phyloP scores from a whole-genome alignment of 2,888 invertebrate species.

The Epsilonema sp. region DNA sequence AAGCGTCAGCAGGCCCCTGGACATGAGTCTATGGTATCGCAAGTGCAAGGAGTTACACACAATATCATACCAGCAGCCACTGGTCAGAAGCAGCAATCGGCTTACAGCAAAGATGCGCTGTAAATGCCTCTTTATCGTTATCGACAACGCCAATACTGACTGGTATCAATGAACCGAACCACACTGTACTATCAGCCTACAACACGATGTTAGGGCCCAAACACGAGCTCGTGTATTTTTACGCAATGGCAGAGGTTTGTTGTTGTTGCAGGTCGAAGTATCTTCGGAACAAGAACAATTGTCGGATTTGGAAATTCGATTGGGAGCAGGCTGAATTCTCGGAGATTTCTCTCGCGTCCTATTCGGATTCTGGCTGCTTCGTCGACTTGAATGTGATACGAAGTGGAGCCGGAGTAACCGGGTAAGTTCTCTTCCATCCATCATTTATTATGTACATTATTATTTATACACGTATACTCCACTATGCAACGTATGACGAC shows the following conservation, averaged over 20 bases:
- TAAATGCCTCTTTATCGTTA: conserved; percentile 73
- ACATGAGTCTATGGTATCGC: conserved; percentile 9
- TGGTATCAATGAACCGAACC: too few species aligned
- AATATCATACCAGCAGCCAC: conserved; percentile 9
- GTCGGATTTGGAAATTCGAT: conserved; percentile 81
- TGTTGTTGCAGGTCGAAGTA: conserved; percentile 54
- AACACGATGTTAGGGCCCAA: too few species aligned
- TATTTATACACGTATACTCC: too few species aligned
- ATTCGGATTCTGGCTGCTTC: conserved; percentile 56
- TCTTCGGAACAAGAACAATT: conserved; percentile 70
- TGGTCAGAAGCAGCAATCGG: conserved; percentile 12
- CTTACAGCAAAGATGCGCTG: conserved; percentile 67
- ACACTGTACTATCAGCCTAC: too few species aligned
- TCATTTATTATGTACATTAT: too few species aligned
- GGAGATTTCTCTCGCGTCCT: conserved; percentile 70
- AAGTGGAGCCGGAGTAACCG: conserved; percentile 69
- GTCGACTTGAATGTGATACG: conserved; percentile 79
- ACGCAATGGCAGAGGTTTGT: too few species aligned
- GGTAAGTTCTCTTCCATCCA: too few species aligned
- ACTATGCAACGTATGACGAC: too few species aligned
- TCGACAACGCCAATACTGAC: conserved; percentile 92
- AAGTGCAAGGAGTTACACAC: conserved; percentile 9
- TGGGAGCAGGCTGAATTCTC: conserved; percentile 85
- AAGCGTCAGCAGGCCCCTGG: conserved; percentile 55
- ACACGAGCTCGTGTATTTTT: too few species aligned